Conservation (phyloP, 2,797 vertebrate genomes). For the Leptatherina wallacei region DNA sequence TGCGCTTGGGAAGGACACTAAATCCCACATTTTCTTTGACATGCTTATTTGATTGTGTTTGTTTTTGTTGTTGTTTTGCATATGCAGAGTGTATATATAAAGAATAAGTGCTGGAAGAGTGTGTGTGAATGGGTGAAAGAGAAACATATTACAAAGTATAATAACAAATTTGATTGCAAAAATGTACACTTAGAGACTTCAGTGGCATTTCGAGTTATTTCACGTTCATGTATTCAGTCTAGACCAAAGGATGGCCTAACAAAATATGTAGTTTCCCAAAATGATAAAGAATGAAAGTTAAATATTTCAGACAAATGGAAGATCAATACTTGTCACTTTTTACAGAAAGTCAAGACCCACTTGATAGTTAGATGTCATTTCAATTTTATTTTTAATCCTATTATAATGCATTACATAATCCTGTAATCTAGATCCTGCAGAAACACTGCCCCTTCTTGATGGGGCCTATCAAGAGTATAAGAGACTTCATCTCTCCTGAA, state of each 20-base stretch:
- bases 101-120: too few relatives aligned
- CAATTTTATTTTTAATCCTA: neutral
- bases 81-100: too few relatives aligned
- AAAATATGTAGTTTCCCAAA: too few relatives aligned
- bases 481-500: constrained; percentile 83
- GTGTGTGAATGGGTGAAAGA: too few relatives aligned
- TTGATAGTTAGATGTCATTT: neutral
- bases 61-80: too few relatives aligned
- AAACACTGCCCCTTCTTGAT: constrained; percentile 90
- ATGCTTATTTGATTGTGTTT: too few relatives aligned
- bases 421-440: constrained; percentile 82
- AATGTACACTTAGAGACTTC: too few relatives aligned
- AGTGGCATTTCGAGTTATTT: neutral
- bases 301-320: neutral
- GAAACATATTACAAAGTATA: too few relatives aligned
- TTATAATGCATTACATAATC: constrained; percentile 24
- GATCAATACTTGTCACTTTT: too few relatives aligned
- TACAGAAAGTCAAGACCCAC: neutral
- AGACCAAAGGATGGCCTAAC: neutral
- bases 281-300: neutral
- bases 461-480: constrained; percentile 86
- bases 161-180: too few relatives aligned
- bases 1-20: too few relatives aligned
- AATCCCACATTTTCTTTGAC: too few relatives aligned
- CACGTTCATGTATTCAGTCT: neutral